phyloP scores from a whole-genome alignment of 1,140 invertebrate genomes.

The Rhopalosiphum padi region DNA sequence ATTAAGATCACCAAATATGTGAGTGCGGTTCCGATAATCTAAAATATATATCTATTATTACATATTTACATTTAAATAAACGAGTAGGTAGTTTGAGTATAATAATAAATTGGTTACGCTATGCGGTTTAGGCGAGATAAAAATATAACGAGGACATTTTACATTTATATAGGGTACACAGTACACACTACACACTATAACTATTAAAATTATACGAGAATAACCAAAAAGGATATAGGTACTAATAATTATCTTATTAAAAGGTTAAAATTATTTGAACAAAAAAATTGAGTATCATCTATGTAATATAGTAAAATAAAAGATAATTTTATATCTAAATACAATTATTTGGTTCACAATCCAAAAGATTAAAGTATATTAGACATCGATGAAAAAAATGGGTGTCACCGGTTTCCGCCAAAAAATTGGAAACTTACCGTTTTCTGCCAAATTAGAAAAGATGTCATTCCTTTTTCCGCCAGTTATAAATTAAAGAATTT shows the following conservation, averaged over 20 bases:
- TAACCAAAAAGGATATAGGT: background rate
- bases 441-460: too few species aligned
- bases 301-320: background rate
- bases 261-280: background rate
- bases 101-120: background rate
- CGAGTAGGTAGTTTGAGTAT: too few species aligned
- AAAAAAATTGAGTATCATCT: background rate
- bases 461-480: too few species aligned
- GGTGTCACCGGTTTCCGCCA: too few species aligned
- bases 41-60: background rate
- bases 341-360: too few species aligned
- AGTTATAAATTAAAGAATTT: too few species aligned
- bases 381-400: background rate
- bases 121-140: background rate
- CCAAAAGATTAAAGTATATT: background rate
- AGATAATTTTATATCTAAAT: too few species aligned
- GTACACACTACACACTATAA: background rate
- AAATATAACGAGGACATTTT: background rate
- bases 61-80: background rate
- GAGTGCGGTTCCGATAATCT: slow-evolving; percentile 40
- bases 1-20: slow-evolving; percentile 46
- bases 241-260: background rate
- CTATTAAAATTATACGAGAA: background rate
- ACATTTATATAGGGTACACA: background rate
- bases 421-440: too few species aligned